Evolutionary conservation across 2,113 vertebrate species (phyloP), one percentile per base, ranked within the genome.

Genomic region (Pampusana beccarii): DNA sequence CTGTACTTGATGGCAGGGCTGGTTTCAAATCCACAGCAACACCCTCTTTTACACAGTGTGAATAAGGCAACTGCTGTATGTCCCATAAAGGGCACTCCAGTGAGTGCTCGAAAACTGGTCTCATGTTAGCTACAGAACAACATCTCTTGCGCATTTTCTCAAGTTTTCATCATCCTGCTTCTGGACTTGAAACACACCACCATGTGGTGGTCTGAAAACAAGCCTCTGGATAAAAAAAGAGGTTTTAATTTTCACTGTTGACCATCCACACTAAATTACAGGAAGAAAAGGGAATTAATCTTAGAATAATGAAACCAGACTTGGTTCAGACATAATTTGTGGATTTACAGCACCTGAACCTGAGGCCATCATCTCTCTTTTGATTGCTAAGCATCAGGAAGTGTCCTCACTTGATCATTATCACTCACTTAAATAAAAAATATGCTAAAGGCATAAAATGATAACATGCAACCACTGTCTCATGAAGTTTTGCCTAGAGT

Each of bases 381-480:
- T 84, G 77, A 91, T 81, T 94, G 77, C 36, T 95, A 79, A 95
- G 97, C 57, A 92, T 72, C 17, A 88, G 65, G 36, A 96, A 91
- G 67, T 54, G 19, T 60, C 31, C 54, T 46, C 23, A 85, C 40
- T 86, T 80, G 80, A 92, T 95, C 50, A 21, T 74, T 92, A 91
- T 81, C 69, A 42, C 53, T 82, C 31, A 58, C 50, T 80, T 96
- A 95, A 96, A 93, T 90, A 25, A 90, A 94, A 97, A 93, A 38
- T 51, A 75, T 38, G 42, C 11, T 54, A 38, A 92, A 8, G 17
- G 58, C 7, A 80, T 67, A 85, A 79, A 92, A 48, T 1, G 4
- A 50, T 88, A 64, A 36, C 46, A 54, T 61, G 40, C 31, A 62
- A 40, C 16, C 24, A 61, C 48, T 46, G 6, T 61, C 50, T 94